These are phyloP conservation scores for Eulemur rubriventer DNA, from an alignment of 2,797 vertebrate species.

Conservation along the genomic window DNA sequence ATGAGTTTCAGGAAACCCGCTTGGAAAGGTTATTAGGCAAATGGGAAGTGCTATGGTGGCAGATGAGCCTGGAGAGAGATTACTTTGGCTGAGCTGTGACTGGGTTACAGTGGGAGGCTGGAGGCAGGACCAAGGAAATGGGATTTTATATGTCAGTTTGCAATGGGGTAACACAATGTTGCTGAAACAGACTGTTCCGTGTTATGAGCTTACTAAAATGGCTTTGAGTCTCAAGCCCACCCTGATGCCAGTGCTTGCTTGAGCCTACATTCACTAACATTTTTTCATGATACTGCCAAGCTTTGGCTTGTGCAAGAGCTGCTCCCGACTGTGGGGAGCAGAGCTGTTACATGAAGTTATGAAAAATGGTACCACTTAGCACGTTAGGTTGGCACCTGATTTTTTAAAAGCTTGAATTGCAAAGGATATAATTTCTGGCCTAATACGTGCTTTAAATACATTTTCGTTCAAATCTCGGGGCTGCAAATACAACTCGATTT, in stretches of 20 bases:
- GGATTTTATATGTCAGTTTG: background rate
- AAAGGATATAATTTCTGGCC: background rate
- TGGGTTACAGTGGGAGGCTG: background rate
- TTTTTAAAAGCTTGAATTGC: background rate
- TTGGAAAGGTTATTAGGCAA: background rate
- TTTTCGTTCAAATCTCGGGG: background rate
- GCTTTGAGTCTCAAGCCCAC: background rate
- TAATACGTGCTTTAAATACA: background rate
- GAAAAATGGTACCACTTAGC: background rate
- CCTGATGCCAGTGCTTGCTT: background rate
- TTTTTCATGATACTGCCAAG: background rate
- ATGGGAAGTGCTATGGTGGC: background rate
- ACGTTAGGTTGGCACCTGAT: background rate
- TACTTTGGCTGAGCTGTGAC: background rate
- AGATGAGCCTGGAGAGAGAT: background rate
- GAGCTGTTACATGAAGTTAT: background rate
- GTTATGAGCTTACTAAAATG: background rate
- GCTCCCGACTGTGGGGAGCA: background rate
- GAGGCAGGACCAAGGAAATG: background rate
- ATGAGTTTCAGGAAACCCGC: background rate
- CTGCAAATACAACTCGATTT: background rate
- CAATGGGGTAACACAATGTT: background rate
- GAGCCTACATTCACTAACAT: background rate
- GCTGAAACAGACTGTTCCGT: background rate
- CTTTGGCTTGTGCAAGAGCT: background rate